Percentiles rank a stretch among this genome's conserved stretches.
Evolutionary conservation across 2,888 invertebrate genomes (phyloP).

Genomic region (Tridacna crocea): DNA sequence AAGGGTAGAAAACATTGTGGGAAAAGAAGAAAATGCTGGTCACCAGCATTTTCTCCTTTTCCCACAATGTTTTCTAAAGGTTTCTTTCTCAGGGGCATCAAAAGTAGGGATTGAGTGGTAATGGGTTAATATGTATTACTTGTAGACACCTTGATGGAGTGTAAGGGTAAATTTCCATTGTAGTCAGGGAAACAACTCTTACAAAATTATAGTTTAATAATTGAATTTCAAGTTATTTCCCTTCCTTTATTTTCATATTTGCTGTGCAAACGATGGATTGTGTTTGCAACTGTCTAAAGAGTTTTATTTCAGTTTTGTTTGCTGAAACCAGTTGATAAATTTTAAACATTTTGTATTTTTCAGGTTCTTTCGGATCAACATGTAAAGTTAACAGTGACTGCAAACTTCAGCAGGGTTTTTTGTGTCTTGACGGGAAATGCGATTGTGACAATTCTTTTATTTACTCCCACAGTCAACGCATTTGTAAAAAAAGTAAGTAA

Average conservation of each 20-base stretch:
- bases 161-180: not conserved
- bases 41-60: no score
- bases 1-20: no score
- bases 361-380: constrained; percentile 42
- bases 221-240: not conserved
- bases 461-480: constrained; percentile 37
- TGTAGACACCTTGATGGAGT: not conserved
- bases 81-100: no score
- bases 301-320: no score
- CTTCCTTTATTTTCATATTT: not conserved
- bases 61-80: no score
- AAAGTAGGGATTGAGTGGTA: no score
- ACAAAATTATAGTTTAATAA: not conserved
- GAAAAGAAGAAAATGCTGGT: no score
- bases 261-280: no score
- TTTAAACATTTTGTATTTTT: not conserved
- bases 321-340: not conserved
- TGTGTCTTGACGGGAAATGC: constrained; percentile 44
- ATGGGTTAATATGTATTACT: no score
- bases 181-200: not conserved
- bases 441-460: constrained; percentile 44
- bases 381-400: constrained; percentile 57
- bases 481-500: constrained; percentile 54
- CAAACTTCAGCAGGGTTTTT: constrained; percentile 32
- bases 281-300: no score